Conservation (phyloP, 2,113 vertebrate genomes). For the Ranitomeya variabilis region DNA sequence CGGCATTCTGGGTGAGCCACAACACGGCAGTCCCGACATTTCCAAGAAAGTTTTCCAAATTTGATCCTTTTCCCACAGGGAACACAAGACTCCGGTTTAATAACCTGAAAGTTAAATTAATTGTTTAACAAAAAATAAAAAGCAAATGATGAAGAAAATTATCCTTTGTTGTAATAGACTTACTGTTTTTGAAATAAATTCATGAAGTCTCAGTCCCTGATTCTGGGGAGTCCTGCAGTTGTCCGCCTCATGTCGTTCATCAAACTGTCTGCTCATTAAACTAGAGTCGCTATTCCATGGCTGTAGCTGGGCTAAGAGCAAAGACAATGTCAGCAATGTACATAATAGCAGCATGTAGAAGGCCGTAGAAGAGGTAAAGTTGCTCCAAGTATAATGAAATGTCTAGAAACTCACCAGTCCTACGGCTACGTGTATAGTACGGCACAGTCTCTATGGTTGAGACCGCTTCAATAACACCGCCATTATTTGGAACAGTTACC, state of each 20-base stretch:
- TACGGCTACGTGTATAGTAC: conserved; percentile 81
- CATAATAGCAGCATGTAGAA: background rate
- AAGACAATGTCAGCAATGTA: background rate
- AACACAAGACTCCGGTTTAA: conserved; percentile 96
- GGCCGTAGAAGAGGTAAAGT: background rate
- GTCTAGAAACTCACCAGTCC: conserved; percentile 74
- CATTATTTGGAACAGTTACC: conserved; percentile 84
- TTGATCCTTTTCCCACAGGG: conserved; percentile 95
- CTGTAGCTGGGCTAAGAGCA: conserved; percentile 74
- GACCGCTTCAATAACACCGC: conserved; percentile 90
- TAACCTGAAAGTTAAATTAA: conserved; percentile 76
- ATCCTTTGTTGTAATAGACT: conserved; percentile 6
- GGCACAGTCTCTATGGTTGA: conserved; percentile 92
- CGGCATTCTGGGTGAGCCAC: conserved; percentile 91
- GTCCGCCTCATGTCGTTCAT: conserved; percentile 66
- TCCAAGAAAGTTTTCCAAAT: conserved; percentile 93
- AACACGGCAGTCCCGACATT: conserved; percentile 91
- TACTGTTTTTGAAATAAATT: conserved; percentile 96
- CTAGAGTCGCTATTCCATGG: conserved; percentile 86
- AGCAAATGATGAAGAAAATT: background rate
- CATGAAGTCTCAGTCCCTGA: conserved; percentile 81
- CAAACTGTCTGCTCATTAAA: conserved; percentile 71
- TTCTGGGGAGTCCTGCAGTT: conserved; percentile 78
- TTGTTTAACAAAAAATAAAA: background rate
- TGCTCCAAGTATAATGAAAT: background rate